Percentiles rank a stretch among this genome's conserved stretches.
Conservation (phyloP, 1,140 invertebrate species). For the Mizuhopecten yessoensis region DNA sequence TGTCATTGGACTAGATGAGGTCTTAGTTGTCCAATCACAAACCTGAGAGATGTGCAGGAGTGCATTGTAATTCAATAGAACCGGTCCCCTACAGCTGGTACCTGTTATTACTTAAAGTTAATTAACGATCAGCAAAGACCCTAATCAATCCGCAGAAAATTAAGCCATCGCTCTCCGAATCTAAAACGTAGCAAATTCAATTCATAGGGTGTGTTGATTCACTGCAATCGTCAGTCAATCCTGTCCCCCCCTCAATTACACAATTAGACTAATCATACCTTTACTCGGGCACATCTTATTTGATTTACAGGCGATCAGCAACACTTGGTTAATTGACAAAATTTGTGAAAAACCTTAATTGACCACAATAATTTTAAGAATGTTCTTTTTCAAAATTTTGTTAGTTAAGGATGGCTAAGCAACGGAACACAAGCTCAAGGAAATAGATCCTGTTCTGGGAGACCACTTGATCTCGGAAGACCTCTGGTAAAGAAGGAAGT, state of each 20-base stretch:
- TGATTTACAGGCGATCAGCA: slow-evolving; percentile 5
- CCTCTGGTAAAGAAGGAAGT: too few relatives aligned
- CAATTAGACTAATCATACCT: slow-evolving; percentile 39
- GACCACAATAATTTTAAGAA: not conserved
- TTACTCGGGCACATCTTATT: not conserved
- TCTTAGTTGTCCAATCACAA: not conserved
- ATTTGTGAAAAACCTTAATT: slow-evolving; percentile 34
- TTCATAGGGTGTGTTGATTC: slow-evolving; percentile 33
- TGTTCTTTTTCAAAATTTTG: slow-evolving; percentile 1
- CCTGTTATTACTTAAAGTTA: slow-evolving; percentile 13
- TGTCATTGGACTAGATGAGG: not conserved
- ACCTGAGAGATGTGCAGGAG: slow-evolving; percentile 8
- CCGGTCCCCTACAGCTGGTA: not conserved
- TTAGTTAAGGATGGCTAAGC: too few relatives aligned
- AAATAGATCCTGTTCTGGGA: too few relatives aligned
- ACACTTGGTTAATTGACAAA: slow-evolving; percentile 3
- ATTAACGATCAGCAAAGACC: slow-evolving; percentile 26
- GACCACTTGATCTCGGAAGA: too few relatives aligned
- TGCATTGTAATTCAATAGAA: not conserved
- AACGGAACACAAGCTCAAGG: too few relatives aligned
- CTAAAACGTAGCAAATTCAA: slow-evolving; percentile 2
- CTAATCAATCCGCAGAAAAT: slow-evolving; percentile 32
- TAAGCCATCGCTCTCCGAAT: slow-evolving; percentile 15
- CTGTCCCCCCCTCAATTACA: slow-evolving; percentile 26
- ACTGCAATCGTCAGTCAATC: not conserved